Conservation (phyloP, 2,888 invertebrate genomes). For the Psylliodes chrysocephalus region DNA sequence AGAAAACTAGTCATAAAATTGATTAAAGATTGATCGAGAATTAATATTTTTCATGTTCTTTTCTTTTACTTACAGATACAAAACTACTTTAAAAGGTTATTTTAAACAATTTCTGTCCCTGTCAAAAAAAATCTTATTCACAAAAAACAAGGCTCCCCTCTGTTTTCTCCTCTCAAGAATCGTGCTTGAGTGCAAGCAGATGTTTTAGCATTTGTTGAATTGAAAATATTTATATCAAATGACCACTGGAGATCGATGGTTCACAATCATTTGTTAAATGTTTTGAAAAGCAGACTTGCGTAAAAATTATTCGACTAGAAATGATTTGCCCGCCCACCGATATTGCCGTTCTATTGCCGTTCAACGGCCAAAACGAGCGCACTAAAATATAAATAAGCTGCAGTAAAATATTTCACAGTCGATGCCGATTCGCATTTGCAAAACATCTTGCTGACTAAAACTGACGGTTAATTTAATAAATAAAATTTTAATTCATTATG, state of each 20-base stretch:
- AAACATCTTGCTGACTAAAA: no score
- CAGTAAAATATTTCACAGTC: constrained; percentile 29
- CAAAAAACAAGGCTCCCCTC: no score
- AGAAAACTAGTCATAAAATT: no score
- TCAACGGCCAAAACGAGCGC: constrained; percentile 22
- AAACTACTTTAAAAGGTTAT: no score
- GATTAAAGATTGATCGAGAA: no score
- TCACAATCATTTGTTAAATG: constrained; percentile 47
- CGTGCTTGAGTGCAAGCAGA: constrained; percentile 32
- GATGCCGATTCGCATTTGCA: constrained; percentile 1
- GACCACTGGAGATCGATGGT: constrained; percentile 44
- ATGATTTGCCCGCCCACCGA: constrained; percentile 42
- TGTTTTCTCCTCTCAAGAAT: not conserved
- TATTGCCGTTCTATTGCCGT: constrained; percentile 19
- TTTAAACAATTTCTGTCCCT: no score
- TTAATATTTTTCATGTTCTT: no score
- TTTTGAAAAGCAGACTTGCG: constrained; percentile 47
- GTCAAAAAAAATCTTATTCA: no score
- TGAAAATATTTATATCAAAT: constrained; percentile 39
- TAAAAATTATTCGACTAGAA: constrained; percentile 49
- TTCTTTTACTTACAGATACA: no score
- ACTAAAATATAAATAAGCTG: constrained; percentile 17
- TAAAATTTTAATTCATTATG: no score
- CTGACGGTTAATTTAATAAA: no score
- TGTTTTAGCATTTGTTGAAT: constrained; percentile 36